These are phyloP conservation scores for Thunnus maccoyii DNA, from an alignment of 2,113 vertebrate species.

Conservation along the genomic window DNA sequence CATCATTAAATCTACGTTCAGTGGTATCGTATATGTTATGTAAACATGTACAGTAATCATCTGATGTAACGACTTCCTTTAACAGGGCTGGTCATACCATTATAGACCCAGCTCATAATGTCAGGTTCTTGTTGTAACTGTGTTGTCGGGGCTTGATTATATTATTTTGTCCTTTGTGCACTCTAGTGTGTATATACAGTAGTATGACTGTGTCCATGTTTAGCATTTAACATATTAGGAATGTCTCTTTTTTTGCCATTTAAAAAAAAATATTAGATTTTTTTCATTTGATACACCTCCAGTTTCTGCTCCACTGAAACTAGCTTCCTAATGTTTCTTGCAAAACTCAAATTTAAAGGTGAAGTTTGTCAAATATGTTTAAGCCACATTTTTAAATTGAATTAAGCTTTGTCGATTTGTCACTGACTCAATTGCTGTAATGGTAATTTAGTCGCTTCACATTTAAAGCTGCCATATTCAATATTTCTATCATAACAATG, in stretches of 20 bases:
- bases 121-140: background rate
- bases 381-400: too few relatives aligned
- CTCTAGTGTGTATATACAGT: too few relatives aligned
- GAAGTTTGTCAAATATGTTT: too few relatives aligned
- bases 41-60: conserved; percentile 17
- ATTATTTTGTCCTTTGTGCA: background rate
- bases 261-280: background rate
- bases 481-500: too few relatives aligned
- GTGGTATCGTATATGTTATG: conserved; percentile 12
- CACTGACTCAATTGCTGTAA: too few relatives aligned
- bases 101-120: conserved; percentile 9
- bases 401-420: too few relatives aligned
- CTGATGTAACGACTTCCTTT: conserved; percentile 6
- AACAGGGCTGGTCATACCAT: conserved; percentile 16
- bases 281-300: too few relatives aligned
- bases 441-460: too few relatives aligned
- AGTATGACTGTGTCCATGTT: background rate
- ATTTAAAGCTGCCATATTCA: too few relatives aligned
- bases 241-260: background rate
- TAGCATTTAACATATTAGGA: background rate
- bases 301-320: too few relatives aligned
- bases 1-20: conserved; percentile 3
- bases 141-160: background rate
- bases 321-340: too few relatives aligned
- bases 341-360: too few relatives aligned